A percentile compares a stretch with the other conserved stretches of the same genome.
Evolutionary conservation across 2,113 vertebrate genomes (phyloP).

Genomic region (Orientallactaga bullata): DNA sequence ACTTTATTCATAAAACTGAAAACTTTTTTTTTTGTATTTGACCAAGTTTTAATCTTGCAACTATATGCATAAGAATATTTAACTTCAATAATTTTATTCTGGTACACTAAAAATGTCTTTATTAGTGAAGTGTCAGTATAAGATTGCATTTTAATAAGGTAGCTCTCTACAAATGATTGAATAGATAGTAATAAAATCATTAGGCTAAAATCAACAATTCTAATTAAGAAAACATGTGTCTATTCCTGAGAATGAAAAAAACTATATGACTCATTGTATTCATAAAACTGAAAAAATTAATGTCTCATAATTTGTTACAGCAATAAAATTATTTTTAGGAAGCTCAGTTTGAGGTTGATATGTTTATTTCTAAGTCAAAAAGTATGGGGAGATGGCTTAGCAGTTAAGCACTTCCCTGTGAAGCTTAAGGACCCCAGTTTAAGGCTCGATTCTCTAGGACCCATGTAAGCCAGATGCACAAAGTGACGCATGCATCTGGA

Average conservation of each 20-base stretch:
- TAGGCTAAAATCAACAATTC: constrained; percentile 31
- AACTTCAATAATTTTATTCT: background rate
- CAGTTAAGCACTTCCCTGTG: no score
- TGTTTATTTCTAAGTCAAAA: constrained; percentile 75
- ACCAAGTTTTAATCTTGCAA: constrained; percentile 29
- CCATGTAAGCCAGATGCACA: no score
- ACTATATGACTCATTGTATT: constrained; percentile 37
- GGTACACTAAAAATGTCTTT: background rate
- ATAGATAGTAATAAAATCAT: constrained; percentile 35
- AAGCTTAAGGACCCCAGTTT: no score
- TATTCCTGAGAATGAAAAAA: background rate
- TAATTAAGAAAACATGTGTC: constrained; percentile 45
- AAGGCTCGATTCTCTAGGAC: no score
- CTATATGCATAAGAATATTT: constrained; percentile 36
- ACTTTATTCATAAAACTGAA: constrained; percentile 31
- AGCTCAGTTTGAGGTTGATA: constrained; percentile 70
- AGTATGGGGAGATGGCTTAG: no score
- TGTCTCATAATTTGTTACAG: constrained; percentile 36
- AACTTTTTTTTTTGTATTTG: background rate
- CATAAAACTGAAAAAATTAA: constrained; percentile 29
- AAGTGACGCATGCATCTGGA: no score
- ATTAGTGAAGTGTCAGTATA: background rate
- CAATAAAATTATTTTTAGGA: constrained; percentile 75
- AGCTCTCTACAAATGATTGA: constrained; percentile 45
- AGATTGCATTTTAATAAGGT: constrained; percentile 1